A percentile compares a stretch with the other conserved stretches of the same genome.
Conservation (phyloP, 2,113 vertebrate species). For the Erinaceus europaeus region DNA sequence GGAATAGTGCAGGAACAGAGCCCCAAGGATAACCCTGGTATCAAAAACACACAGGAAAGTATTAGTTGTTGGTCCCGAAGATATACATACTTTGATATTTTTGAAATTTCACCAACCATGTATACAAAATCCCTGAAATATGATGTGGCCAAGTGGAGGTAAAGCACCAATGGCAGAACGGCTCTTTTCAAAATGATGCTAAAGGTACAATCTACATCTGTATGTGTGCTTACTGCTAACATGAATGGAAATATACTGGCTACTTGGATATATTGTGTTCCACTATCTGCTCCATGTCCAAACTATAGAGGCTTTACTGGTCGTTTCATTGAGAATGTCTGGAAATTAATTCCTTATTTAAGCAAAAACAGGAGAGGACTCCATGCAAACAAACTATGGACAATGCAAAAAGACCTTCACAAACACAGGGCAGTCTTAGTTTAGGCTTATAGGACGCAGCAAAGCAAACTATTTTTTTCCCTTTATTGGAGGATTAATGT, state of each 20-base stretch:
- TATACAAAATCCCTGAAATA: too few relatives aligned
- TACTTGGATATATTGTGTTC: background rate
- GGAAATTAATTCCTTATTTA: background rate
- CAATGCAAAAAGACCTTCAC: background rate
- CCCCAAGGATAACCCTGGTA: too few relatives aligned
- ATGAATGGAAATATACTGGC: fast-evolving
- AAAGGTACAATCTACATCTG: background rate
- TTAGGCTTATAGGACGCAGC: background rate
- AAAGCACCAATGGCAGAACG: background rate
- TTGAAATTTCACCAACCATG: background rate
- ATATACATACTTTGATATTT: too few relatives aligned
- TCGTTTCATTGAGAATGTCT: background rate
- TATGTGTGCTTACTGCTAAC: background rate
- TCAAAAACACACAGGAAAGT: too few relatives aligned
- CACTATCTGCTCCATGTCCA: background rate
- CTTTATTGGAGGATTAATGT: too few relatives aligned
- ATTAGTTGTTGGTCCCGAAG: too few relatives aligned
- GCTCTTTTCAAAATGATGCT: background rate
- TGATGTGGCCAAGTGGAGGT: too few relatives aligned
- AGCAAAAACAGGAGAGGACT: background rate
- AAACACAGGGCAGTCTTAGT: background rate
- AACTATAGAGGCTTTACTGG: background rate
- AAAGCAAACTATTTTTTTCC: background rate
- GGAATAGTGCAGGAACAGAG: too few relatives aligned
- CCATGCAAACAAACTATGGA: background rate